phyloP scores from a whole-genome alignment of 2,888 invertebrate species.

The Oscheius sp. region DNA sequence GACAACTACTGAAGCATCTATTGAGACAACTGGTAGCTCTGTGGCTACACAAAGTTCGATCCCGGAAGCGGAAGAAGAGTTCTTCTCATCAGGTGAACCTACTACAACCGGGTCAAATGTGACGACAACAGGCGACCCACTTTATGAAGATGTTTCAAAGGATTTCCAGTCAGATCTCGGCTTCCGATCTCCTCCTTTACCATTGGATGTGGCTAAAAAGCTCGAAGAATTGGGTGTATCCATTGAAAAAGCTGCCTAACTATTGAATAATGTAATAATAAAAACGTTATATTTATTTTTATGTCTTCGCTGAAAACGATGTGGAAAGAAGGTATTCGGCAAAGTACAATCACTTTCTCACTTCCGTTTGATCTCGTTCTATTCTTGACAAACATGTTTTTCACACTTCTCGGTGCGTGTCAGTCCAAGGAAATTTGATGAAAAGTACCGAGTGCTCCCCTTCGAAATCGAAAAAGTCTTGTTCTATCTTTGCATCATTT shows the following conservation, averaged over 20 bases:
- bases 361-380: too few relatives aligned
- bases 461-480: neutral
- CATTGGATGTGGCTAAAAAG: conserved; percentile 18
- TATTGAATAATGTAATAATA: neutral
- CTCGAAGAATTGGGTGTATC: conserved; percentile 19
- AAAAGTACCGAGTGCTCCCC: too few relatives aligned
- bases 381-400: too few relatives aligned
- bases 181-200: conserved; percentile 23
- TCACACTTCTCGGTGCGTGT: too few relatives aligned
- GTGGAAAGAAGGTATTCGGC: neutral
- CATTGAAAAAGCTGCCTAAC: conserved; percentile 19
- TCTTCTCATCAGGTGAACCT: neutral
- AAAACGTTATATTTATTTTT: neutral
- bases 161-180: conserved; percentile 22
- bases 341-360: too few relatives aligned
- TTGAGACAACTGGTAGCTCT: neutral
- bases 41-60: neutral
- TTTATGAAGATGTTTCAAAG: conserved; percentile 6
- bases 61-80: conserved; percentile 16
- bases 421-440: too few relatives aligned
- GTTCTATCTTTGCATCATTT: conserved; percentile 14
- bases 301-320: neutral
- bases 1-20: neutral
- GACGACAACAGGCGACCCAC: neutral
- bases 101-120: neutral